Percentiles rank a stretch among this genome's conserved stretches.
phyloP scores from a whole-genome alignment of 1,140 invertebrate species.

The Trichonephila clavipes region DNA sequence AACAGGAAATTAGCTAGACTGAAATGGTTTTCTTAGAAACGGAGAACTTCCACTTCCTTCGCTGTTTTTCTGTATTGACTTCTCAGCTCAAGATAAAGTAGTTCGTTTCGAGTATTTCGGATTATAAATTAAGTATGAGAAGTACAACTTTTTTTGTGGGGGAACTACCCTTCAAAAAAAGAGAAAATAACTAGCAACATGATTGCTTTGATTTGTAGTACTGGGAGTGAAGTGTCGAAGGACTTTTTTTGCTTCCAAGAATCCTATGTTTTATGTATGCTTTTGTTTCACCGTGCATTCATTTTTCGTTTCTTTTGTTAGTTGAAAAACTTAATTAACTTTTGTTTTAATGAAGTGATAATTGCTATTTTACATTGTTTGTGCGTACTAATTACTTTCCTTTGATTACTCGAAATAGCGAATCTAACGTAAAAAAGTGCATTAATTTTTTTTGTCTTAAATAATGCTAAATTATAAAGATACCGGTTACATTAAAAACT shows the following conservation, averaged over 20 bases:
- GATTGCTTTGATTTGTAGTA: background rate
- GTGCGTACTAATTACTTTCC: too few species aligned
- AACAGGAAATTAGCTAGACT: constrained; percentile 3
- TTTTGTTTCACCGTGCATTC: background rate
- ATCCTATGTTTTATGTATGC: too few species aligned
- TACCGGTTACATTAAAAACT: too few species aligned
- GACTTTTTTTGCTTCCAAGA: background rate
- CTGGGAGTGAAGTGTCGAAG: background rate
- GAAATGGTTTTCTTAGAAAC: background rate
- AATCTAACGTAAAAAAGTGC: too few species aligned
- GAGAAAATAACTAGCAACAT: background rate
- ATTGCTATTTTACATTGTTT: too few species aligned
- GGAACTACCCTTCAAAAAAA: background rate
- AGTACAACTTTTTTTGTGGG: background rate
- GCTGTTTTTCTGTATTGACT: background rate
- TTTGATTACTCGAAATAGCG: too few species aligned
- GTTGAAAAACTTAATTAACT: too few species aligned
- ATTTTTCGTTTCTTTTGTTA: too few species aligned
- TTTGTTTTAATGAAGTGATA: too few species aligned
- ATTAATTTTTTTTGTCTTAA: too few species aligned
- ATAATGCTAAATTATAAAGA: too few species aligned
- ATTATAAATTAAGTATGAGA: constrained; percentile 36
- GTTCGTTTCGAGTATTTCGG: background rate
- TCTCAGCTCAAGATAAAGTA: too few species aligned
- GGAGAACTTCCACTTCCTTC: background rate